Evolutionary conservation across 2,888 invertebrate species (phyloP).

Genomic region (Mimas tiliae): DNA sequence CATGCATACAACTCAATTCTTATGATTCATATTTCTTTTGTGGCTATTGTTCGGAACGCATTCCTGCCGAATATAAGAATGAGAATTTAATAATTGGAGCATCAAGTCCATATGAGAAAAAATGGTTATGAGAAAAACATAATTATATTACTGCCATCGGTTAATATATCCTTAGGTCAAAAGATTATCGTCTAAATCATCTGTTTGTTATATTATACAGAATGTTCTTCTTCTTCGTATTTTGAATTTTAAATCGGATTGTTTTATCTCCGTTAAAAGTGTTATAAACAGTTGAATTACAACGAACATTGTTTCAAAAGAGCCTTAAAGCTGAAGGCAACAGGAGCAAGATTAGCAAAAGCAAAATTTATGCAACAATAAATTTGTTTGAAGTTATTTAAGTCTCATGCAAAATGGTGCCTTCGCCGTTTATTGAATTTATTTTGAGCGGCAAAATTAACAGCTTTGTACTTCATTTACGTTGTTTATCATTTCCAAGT

Average conservation of each 20-base stretch:
- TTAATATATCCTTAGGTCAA: background rate
- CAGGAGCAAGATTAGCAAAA: conserved; percentile 29
- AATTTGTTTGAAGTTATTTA: conserved; percentile 32
- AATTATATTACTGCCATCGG: conserved; percentile 49
- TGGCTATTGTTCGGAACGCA: conserved; percentile 64
- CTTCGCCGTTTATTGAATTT: conserved; percentile 24
- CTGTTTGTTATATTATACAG: conserved; percentile 17
- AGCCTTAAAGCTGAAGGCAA: conserved; percentile 25
- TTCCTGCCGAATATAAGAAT: conserved; percentile 58
- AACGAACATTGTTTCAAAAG: conserved; percentile 13
- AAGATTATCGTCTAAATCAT: conserved; percentile 19
- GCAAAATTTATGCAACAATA: conserved; percentile 34
- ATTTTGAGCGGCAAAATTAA: conserved; percentile 21
- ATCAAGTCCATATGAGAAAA: conserved; percentile 58
- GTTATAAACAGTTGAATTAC: conserved; percentile 21
- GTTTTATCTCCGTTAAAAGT: conserved; percentile 13
- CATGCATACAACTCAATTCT: conserved; percentile 66
- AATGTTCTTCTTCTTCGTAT: background rate
- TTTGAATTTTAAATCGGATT: conserved; percentile 14
- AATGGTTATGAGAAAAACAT: conserved; percentile 69
- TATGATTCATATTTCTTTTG: conserved; percentile 72
- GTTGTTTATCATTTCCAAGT: conserved; percentile 20
- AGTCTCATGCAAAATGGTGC: conserved; percentile 23
- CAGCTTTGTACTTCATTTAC: conserved; percentile 22
- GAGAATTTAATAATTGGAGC: conserved; percentile 78